These are phyloP conservation scores for Sturmia bella DNA, from an alignment of 2,888 invertebrate species.

Conservation along the genomic window DNA sequence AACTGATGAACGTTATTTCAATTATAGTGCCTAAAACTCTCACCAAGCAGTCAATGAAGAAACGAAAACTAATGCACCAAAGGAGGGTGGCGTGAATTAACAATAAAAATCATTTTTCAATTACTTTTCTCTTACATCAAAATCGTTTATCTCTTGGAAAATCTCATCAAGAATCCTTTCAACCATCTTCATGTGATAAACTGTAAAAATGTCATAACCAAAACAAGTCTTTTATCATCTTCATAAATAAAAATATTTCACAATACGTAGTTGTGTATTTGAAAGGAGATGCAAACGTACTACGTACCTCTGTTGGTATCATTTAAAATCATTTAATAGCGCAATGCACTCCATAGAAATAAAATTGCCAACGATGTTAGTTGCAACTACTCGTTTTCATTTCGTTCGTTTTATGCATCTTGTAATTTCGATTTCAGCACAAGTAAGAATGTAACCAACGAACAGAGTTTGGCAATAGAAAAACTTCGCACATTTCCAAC, in stretches of 20 bases:
- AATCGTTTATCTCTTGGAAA: constrained; percentile 21
- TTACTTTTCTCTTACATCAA: neutral
- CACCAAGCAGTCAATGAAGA: too few relatives aligned
- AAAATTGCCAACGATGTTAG: neutral
- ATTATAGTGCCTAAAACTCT: too few relatives aligned
- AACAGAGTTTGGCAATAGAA: constrained; percentile 50
- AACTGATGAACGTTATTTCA: too few relatives aligned
- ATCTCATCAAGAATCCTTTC: constrained; percentile 37
- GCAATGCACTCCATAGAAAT: constrained; percentile 21
- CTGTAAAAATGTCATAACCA: constrained; percentile 33
- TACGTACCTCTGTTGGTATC: too few relatives aligned
- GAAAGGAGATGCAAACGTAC: neutral
- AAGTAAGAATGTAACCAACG: constrained; percentile 38
- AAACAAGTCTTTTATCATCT: constrained; percentile 25
- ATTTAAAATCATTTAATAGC: constrained; percentile 6
- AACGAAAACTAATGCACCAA: too few relatives aligned
- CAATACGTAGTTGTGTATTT: constrained; percentile 6
- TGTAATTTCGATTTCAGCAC: constrained; percentile 51
- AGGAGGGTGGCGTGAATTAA: neutral
- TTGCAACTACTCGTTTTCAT: neutral
- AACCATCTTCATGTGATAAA: constrained; percentile 40
- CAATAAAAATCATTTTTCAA: constrained; percentile 9
- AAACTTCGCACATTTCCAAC: constrained; percentile 12
- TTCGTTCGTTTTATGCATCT: neutral
- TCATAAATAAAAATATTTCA: neutral